Evolutionary conservation across 2,113 vertebrate species (phyloP), one percentile per base, ranked within the genome.

Genomic region (Pithys albifrons): DNA sequence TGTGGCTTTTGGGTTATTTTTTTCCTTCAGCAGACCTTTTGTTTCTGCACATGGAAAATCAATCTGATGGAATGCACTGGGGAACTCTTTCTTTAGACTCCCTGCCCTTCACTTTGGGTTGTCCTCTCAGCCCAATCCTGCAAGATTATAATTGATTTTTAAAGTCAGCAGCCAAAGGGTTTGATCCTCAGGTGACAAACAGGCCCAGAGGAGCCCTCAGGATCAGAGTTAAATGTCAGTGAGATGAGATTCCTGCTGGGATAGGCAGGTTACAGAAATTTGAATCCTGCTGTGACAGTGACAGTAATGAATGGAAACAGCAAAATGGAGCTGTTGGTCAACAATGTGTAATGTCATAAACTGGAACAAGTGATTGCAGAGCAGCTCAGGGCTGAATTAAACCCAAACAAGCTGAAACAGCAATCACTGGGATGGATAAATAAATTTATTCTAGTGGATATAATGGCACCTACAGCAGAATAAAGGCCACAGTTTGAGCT

Each of bases 101-200:
- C 3, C 54, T 69, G n/a, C 49, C 67, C 96, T 96, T 95, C 91
- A 85, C 65, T 96, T 92, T 70, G 27, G 76, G 78, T 97, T 94
- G 94, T 96, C 61, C 71, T 95, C 76, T 85, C 72, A 92, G 79
- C 71, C 73, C 95, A 92, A 92, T 91, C 81, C 85, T 95, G 87
- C 4, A 45, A 93, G 88, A 91, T 96, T 91, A 64, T 91, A 96
- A 95, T 93, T 94, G 93, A 93, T 97, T 97, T 95, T 93, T 95
- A 91, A 96, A 94, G 80, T 89, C 81, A 82, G 84, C 76, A 95
- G 89, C 69, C 86, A 46, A 93, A 91, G 62, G 77, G 66, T 93
- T 93, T 95, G 91, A 93, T 96, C 89, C 75, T 76, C 46, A 88
- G 81, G 92, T 96, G 95, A 91, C 85, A 95, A 90, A 62, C 19